Percentiles rank a stretch among this genome's conserved stretches.
Conservation (phyloP, 2,113 vertebrate species). For the Rhea pennata region DNA sequence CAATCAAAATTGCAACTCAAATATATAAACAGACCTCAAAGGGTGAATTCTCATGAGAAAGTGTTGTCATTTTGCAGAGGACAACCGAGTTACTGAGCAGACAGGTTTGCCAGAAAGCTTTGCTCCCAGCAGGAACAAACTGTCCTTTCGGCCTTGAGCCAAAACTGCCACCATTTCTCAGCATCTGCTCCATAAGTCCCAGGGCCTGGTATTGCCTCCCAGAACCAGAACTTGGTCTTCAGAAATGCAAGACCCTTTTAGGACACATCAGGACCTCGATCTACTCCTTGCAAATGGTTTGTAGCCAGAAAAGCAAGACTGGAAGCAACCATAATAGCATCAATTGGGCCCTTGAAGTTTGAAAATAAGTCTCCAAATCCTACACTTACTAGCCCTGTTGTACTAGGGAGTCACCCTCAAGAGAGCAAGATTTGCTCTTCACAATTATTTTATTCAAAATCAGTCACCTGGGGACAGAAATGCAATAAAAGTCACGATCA, state of each 20-base stretch:
- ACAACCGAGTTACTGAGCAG: rapidly evolving
- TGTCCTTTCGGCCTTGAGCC: not conserved
- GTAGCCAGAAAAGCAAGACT: not conserved
- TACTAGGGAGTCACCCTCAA: not conserved
- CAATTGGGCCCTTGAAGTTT: not conserved
- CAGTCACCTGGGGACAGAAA: not conserved
- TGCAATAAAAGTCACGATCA: rapidly evolving
- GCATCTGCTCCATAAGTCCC: not conserved
- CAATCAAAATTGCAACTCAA: not conserved
- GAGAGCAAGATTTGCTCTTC: too few species aligned
- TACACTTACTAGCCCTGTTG: too few species aligned
- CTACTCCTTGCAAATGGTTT: not conserved
- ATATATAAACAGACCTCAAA: not conserved
- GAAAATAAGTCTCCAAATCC: not conserved
- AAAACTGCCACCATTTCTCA: rapidly evolving
- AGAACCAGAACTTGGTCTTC: not conserved
- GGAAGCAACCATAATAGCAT: not conserved
- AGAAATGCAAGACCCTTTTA: not conserved
- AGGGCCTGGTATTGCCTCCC: not conserved
- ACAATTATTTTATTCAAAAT: not conserved
- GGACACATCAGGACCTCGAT: not conserved
- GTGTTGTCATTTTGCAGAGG: too few species aligned
- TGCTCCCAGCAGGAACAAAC: not conserved
- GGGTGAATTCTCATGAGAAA: not conserved
- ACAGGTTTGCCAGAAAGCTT: not conserved